These are phyloP conservation scores for Zootermopsis nevadensis DNA, from an alignment of 2,888 invertebrate species.

Conservation along the genomic window DNA sequence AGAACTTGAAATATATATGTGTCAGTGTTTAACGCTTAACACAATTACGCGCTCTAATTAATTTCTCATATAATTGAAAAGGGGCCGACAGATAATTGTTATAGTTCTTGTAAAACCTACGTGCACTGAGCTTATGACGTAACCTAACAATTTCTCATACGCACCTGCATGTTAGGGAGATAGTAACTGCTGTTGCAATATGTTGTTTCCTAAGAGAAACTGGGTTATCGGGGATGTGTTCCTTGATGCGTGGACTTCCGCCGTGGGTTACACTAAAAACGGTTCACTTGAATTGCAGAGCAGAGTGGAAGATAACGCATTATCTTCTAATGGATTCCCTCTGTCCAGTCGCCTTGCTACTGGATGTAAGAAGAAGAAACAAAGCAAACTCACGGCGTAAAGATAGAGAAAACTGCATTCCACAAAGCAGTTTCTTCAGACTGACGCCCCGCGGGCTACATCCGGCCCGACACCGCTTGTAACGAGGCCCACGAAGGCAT, in stretches of 20 bases:
- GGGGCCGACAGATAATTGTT: no score
- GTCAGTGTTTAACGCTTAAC: no score
- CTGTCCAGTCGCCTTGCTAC: neutral
- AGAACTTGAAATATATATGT: no score
- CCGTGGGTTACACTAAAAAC: neutral
- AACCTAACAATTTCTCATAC: neutral
- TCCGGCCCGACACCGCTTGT: no score
- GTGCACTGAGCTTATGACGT: neutral
- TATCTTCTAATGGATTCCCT: neutral
- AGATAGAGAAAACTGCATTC: no score
- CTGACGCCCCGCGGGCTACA: no score
- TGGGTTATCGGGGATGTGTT: slow-evolving; percentile 21
- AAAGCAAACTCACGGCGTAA: no score
- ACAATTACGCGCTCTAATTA: no score
- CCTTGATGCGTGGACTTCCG: neutral
- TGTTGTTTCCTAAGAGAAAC: neutral
- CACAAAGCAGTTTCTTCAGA: no score
- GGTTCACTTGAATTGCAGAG: neutral
- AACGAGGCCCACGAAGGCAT: no score
- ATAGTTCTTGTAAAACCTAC: neutral
- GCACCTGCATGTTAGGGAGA: neutral
- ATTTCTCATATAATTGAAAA: no score
- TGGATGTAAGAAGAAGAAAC: slow-evolving; percentile 3
- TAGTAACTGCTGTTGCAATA: neutral
- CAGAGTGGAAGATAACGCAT: neutral